Evolutionary conservation across 2,113 vertebrate species (phyloP).

Genomic region (Diadophis punctatus): DNA sequence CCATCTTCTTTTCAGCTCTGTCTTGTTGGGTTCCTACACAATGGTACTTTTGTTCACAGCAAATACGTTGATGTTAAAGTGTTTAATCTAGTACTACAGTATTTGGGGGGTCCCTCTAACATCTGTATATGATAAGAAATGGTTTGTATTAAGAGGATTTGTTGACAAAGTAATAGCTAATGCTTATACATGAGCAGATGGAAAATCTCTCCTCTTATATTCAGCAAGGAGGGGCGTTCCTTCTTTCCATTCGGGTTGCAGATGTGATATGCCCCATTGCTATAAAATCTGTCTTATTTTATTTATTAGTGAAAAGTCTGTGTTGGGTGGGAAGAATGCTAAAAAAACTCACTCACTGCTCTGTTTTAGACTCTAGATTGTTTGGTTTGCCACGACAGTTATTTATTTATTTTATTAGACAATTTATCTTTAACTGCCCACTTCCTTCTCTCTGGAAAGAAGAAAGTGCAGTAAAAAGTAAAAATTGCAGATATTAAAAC

Average conservation of each 20-base stretch:
- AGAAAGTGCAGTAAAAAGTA: neutral
- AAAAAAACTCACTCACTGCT: slow-evolving; percentile 44
- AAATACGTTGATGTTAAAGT: slow-evolving; percentile 69
- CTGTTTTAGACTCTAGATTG: slow-evolving; percentile 56
- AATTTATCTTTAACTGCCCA: neutral
- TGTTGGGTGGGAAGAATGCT: slow-evolving; percentile 56
- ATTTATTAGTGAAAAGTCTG: slow-evolving; percentile 55
- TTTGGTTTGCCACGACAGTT: slow-evolving; percentile 25
- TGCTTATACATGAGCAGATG: slow-evolving; percentile 65
- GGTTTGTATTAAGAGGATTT: slow-evolving; percentile 65
- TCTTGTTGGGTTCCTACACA: slow-evolving; percentile 61
- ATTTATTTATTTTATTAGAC: neutral
- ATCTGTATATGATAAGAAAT: slow-evolving; percentile 66
- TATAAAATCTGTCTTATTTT: slow-evolving; percentile 53
- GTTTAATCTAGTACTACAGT: slow-evolving; percentile 68
- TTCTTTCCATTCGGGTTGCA: slow-evolving; percentile 60
- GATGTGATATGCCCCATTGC: slow-evolving; percentile 57
- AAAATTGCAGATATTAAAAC: neutral
- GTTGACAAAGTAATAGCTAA: slow-evolving; percentile 66
- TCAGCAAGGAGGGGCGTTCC: slow-evolving; percentile 45
- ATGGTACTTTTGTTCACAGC: slow-evolving; percentile 70
- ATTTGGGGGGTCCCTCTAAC: slow-evolving; percentile 56
- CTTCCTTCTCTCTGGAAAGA: neutral
- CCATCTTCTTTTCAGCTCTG: slow-evolving; percentile 62
- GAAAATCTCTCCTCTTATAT: slow-evolving; percentile 55